Percentiles rank a stretch among this genome's conserved stretches.
Evolutionary conservation across 2,113 vertebrate species (phyloP).

Genomic region (Rattus rattus): DNA sequence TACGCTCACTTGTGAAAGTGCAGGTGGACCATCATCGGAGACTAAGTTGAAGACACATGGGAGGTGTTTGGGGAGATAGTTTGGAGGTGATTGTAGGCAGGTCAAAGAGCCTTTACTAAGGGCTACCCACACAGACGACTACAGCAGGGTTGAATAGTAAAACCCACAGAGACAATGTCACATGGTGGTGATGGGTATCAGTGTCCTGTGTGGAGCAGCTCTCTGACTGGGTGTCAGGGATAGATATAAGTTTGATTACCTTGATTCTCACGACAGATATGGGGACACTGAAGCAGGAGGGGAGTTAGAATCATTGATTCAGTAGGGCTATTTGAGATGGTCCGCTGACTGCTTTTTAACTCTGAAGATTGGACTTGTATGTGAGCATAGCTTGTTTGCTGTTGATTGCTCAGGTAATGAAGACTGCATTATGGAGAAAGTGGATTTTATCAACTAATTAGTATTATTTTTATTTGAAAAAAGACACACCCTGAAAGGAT

Average conservation of each 20-base stretch:
- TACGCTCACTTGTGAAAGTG: not conserved
- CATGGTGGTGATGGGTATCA: too few species aligned
- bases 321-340: not conserved
- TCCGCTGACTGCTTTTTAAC: not conserved
- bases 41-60: not conserved
- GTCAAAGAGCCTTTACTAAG: not conserved
- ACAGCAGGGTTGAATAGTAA: not conserved
- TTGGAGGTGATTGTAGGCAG: not conserved
- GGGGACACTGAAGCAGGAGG: not conserved
- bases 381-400: not conserved
- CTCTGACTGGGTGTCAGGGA: not conserved
- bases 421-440: not conserved
- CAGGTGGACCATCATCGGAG: not conserved
- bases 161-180: not conserved
- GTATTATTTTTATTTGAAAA: not conserved
- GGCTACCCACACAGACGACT: not conserved
- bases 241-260: not conserved
- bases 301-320: not conserved
- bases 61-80: not conserved
- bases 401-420: not conserved
- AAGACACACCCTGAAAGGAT: not conserved
- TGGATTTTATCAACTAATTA: not conserved
- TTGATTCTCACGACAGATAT: not conserved
- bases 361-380: not conserved
- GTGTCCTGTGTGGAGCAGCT: not conserved